Evolutionary conservation across 2,888 invertebrate genomes (phyloP).

Genomic region (Trissolcus brochymenae): DNA sequence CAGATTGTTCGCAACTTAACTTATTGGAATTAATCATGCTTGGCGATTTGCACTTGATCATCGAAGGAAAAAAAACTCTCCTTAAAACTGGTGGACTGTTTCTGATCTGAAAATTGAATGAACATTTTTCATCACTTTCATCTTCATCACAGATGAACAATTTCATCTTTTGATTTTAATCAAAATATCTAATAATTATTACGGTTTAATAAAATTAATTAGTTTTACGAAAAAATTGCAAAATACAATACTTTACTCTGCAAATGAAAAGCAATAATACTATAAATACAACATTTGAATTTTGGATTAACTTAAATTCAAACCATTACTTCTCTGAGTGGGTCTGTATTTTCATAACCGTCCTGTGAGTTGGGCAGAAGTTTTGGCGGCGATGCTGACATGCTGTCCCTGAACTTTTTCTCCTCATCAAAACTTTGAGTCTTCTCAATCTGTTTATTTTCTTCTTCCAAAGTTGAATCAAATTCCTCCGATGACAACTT

Average conservation of each 20-base stretch:
- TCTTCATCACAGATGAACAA: too few species aligned
- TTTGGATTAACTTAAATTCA: background rate
- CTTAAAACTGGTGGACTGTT: conserved; percentile 62
- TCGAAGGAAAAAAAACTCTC: conserved; percentile 54
- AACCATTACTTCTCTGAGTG: conserved; percentile 23
- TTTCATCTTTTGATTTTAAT: too few species aligned
- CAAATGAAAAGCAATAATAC: too few species aligned
- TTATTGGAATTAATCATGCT: background rate
- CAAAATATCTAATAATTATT: too few species aligned
- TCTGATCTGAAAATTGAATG: conserved; percentile 37
- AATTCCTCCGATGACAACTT: conserved; percentile 59
- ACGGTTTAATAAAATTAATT: too few species aligned
- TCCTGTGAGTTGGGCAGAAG: conserved; percentile 36
- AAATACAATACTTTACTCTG: too few species aligned
- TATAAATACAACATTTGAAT: too few species aligned
- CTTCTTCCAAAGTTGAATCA: conserved; percentile 17
- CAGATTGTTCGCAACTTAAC: conserved; percentile 7
- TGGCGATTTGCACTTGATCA: conserved; percentile 6
- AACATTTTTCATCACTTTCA: too few species aligned
- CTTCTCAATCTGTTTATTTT: conserved; percentile 14
- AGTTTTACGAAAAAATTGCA: too few species aligned
- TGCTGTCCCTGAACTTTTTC: conserved; percentile 6
- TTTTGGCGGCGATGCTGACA: conserved; percentile 35
- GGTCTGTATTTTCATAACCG: conserved; percentile 9
- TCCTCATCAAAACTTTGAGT: background rate